Conservation (phyloP, 2,888 invertebrate species). For the Fragum whitleyi region DNA sequence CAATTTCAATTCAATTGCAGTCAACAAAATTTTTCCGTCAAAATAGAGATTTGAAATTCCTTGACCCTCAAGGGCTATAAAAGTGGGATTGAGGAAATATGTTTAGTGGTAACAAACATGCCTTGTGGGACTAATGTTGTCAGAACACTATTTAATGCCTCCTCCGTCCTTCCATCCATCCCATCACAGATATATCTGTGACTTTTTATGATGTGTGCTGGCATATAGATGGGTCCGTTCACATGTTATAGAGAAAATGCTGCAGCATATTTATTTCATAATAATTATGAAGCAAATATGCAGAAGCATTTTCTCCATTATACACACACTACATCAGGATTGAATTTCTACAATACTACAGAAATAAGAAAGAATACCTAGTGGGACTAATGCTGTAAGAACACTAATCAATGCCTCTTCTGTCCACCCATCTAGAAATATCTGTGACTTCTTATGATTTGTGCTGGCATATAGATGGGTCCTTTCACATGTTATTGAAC, state of each 20-base stretch:
- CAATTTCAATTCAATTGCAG: too few species aligned
- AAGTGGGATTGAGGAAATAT: too few species aligned
- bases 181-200: conserved; percentile 36
- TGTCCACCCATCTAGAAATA: conserved; percentile 61
- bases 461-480: conserved; percentile 79
- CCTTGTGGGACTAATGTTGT: conserved; percentile 76
- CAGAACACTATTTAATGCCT: conserved; percentile 68
- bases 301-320: too few species aligned
- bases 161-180: conserved; percentile 70
- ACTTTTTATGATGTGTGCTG: conserved; percentile 76
- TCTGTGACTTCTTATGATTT: conserved; percentile 74
- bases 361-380: conserved; percentile 72
- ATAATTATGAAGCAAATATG: too few species aligned
- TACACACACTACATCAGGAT: too few species aligned
- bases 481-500: conserved; percentile 78
- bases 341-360: too few species aligned
- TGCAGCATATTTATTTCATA: too few species aligned
- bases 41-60: too few species aligned
- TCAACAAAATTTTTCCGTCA: too few species aligned
- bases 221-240: conserved; percentile 81
- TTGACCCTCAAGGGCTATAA: too few species aligned
- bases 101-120: too few species aligned
- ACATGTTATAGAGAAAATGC: too few species aligned
- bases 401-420: conserved; percentile 72
- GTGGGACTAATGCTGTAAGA: conserved; percentile 72